Evolutionary conservation across 2,888 invertebrate genomes (phyloP).

Genomic region (Heteromurus nitidus): DNA sequence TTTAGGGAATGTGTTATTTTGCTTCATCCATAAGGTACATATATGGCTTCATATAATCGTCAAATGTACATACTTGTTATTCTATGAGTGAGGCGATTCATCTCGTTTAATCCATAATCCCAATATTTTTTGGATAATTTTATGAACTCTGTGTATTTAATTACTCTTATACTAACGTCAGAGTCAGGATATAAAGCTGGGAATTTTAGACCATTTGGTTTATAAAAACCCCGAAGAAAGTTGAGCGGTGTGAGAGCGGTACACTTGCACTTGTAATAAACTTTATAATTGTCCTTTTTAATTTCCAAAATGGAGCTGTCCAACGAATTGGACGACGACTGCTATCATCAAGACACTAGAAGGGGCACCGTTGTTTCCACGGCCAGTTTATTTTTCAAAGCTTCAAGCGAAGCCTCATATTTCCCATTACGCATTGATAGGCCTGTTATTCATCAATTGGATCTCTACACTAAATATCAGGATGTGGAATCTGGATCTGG

Average conservation of each 20-base stretch:
- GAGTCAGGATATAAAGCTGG: not conserved
- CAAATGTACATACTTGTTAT: not conserved
- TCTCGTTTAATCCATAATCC: too few relatives aligned
- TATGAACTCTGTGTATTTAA: not conserved
- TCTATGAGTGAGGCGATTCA: not conserved
- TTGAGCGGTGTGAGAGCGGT: not conserved
- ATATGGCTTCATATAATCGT: not conserved
- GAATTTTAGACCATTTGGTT: not conserved
- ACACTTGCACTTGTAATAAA: too few relatives aligned
- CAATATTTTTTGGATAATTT: not conserved
- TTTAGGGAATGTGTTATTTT: not conserved
- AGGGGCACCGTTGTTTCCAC: not conserved
- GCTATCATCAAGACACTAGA: slow-evolving; percentile 31
- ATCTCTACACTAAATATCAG: slow-evolving; percentile 36
- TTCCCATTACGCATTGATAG: slow-evolving; percentile 33
- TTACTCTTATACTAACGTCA: too few relatives aligned
- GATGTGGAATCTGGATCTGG: slow-evolving; percentile 8
- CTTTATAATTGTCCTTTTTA: not conserved
- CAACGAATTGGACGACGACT: slow-evolving; percentile 37
- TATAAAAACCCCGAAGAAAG: not conserved
- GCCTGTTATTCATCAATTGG: slow-evolving; percentile 49
- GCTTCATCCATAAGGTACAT: not conserved
- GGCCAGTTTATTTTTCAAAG: not conserved
- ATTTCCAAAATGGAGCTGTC: slow-evolving; percentile 32
- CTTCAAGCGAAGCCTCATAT: slow-evolving; percentile 7